phyloP scores from a whole-genome alignment of 2,113 vertebrate genomes.

The Callospermophilus lateralis region DNA sequence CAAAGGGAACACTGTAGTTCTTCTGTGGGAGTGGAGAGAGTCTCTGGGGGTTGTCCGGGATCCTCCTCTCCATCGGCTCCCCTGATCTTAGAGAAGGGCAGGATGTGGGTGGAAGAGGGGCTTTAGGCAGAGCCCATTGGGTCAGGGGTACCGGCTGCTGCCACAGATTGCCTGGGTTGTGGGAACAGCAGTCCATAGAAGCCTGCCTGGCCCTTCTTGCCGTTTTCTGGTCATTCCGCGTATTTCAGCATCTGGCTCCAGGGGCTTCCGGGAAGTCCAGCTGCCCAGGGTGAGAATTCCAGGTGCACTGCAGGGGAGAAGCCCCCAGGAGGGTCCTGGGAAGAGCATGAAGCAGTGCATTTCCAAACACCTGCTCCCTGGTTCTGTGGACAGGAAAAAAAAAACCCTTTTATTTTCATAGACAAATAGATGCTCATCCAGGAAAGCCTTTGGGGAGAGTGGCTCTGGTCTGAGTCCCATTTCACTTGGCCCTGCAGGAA shows the following conservation, averaged over 20 bases:
- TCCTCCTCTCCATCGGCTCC: neutral
- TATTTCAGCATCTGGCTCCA: neutral
- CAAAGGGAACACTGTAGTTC: neutral
- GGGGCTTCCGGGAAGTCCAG: neutral
- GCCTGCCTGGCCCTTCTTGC: neutral
- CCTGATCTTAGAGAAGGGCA: neutral
- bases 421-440: neutral
- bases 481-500: neutral
- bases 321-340: neutral
- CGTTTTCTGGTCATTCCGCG: neutral
- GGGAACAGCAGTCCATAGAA: neutral
- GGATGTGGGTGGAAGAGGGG: neutral
- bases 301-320: neutral
- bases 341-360: neutral
- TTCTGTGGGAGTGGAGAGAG: neutral
- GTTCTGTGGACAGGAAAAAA: neutral
- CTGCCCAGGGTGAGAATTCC: neutral
- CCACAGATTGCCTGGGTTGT: fast-evolving
- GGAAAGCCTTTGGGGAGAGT: neutral
- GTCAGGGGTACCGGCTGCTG: neutral
- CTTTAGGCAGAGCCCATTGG: fast-evolving
- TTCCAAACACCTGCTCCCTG: neutral
- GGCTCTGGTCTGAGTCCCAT: neutral
- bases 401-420: neutral
- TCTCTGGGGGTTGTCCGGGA: neutral